Conservation (phyloP, 2,113 vertebrate species). For the Onychostruthus taczanowskii region DNA sequence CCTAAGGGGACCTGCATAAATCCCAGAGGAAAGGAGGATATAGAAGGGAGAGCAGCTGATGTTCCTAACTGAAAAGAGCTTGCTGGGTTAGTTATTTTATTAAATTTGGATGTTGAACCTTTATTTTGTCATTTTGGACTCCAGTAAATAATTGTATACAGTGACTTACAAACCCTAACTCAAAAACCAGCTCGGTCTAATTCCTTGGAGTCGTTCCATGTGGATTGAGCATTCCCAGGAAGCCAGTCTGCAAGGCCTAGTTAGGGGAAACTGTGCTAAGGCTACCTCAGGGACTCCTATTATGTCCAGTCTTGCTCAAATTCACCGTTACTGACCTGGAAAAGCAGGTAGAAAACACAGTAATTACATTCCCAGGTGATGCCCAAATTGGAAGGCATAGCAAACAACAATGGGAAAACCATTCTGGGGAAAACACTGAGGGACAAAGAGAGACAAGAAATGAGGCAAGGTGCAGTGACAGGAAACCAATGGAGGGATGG, state of each 20-base stretch:
- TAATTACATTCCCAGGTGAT: conserved; percentile 25
- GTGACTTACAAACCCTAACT: background rate
- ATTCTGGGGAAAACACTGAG: background rate
- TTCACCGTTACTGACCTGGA: background rate
- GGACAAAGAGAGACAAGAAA: background rate
- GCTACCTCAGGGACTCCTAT: background rate
- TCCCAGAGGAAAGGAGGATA: background rate
- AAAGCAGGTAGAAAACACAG: background rate
- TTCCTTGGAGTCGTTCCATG: background rate
- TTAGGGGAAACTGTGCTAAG: background rate
- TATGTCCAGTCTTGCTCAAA: background rate
- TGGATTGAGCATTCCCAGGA: background rate
- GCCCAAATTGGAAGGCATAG: background rate
- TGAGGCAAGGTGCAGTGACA: background rate
- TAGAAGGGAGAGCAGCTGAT: background rate
- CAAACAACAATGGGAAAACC: background rate
- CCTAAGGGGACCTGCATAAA: background rate
- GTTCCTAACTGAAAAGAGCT: background rate
- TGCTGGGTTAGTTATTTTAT: background rate
- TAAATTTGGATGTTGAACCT: background rate
- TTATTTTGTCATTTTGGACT: background rate
- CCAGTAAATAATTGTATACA: background rate
- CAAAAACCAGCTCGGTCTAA: background rate
- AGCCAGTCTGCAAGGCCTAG: background rate
- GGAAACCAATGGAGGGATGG: background rate